These are phyloP conservation scores for Tanytarsus gracilentus DNA, from an alignment of 2,888 invertebrate species.

Conservation along the genomic window DNA sequence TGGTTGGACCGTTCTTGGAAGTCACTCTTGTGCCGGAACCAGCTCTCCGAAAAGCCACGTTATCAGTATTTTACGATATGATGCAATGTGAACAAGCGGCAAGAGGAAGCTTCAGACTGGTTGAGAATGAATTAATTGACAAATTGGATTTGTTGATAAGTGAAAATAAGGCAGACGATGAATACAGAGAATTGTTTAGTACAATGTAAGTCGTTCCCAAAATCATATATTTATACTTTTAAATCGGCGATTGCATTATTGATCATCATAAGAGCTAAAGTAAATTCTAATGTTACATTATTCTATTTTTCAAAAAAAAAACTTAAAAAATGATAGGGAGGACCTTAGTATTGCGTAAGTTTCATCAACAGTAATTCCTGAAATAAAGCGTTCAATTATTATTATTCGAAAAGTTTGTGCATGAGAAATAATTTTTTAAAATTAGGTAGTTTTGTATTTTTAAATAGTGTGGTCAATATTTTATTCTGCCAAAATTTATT, in stretches of 20 bases:
- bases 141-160: constrained; percentile 87
- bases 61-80: constrained; percentile 89
- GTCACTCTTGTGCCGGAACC: constrained; percentile 84
- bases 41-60: constrained; percentile 75
- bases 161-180: constrained; percentile 88
- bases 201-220: constrained; percentile 80
- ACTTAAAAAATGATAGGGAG: constrained; percentile 53
- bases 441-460: not conserved
- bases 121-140: constrained; percentile 89
- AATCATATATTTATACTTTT: not conserved
- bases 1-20: constrained; percentile 89
- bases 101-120: constrained; percentile 78
- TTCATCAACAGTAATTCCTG: constrained; percentile 34
- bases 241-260: not conserved
- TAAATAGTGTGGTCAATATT: not conserved
- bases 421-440: too few species aligned
- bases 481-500: constrained; percentile 16
- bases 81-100: constrained; percentile 83
- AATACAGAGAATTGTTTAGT: constrained; percentile 86
- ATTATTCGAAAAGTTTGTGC: constrained; percentile 20
- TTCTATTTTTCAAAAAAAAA: constrained; percentile 9
- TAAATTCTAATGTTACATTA: constrained; percentile 21
- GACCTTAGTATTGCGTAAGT: constrained; percentile 91
- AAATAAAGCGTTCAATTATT: not conserved
- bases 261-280: constrained; percentile 19